Conservation (phyloP, 2,797 vertebrate genomes). For the Borostomias antarcticus region DNA sequence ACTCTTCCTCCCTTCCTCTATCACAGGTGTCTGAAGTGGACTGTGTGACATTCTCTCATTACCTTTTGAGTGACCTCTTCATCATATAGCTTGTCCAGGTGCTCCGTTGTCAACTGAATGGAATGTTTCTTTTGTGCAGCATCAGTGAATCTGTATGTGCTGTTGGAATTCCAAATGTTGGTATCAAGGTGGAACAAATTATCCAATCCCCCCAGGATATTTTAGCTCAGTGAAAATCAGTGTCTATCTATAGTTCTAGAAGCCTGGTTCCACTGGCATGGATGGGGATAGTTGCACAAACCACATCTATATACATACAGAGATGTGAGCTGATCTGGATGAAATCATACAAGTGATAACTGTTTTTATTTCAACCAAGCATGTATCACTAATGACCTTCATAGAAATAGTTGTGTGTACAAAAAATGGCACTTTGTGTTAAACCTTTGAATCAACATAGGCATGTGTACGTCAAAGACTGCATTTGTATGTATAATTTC, state of each 20-base stretch:
- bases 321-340: too few species aligned
- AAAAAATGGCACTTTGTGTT: not conserved
- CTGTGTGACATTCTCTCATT: conserved; percentile 32
- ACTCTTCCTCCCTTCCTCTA: not conserved
- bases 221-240: too few species aligned
- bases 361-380: too few species aligned
- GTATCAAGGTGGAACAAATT: too few species aligned
- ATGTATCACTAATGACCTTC: too few species aligned
- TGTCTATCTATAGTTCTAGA: too few species aligned
- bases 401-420: too few species aligned
- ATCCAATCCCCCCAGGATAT: too few species aligned
- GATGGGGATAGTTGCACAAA: too few species aligned
- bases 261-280: too few species aligned
- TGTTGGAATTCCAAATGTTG: not conserved
- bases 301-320: too few species aligned
- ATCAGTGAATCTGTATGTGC: not conserved
- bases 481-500: not conserved
- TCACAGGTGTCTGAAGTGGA: conserved; percentile 59
- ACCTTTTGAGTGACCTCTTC: not conserved
- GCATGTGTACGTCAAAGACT: not conserved
- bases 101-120: not conserved
- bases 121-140: not conserved
- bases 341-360: too few species aligned
- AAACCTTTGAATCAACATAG: not conserved
- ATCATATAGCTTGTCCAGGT: not conserved